Evolutionary conservation across 2,113 vertebrate species (phyloP), one percentile per base, ranked within the genome.

Genomic region (Xyliphius kryptos): DNA sequence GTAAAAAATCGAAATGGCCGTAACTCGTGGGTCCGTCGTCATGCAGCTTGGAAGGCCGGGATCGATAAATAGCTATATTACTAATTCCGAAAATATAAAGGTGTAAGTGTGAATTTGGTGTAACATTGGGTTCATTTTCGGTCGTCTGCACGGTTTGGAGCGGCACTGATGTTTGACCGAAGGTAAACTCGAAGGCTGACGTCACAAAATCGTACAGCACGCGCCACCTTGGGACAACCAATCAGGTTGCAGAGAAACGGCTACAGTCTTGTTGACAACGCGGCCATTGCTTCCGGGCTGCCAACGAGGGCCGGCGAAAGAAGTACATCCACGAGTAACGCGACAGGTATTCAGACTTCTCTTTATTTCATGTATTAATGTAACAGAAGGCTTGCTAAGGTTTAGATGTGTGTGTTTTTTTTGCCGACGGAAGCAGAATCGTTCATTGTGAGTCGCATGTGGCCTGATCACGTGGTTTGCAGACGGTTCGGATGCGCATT

Each of bases 151-250:
- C n/a, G 38, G 21, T 3, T 47, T 43, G 1, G 16, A 41, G 16
- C 13, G 8, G 12, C 2, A 43, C 19, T 17, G 3, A 48, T 9
- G 3, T 1, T 16, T 87, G 87, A 84, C 85, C 89, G 81, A 32
- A 49, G 82, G 85, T 91, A 90, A 90, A 89, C 79, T 76, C 37
- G 53, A n/a, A n/a, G n/a, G n/a, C 0, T 77, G 67, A 81, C 84
- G 81, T 86, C 63, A 58, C 38, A 2, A 21, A 55, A 67, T 41
- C 73, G 79, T 74, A 66, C 67, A 79, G 69, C 86, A 86, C 90
- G 87, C 90, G 87, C 90, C 90, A 91, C 89, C 83, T 71, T 5
- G 5, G 19, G 6, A 36, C 11, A 49, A 52, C 89, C 90, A 91
- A 91, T 87, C 77, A 55, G 61, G 41, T 67, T 19, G 37, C 40